These are phyloP conservation scores for Polyploca ridens DNA, from an alignment of 2,888 invertebrate species.

Conservation along the genomic window DNA sequence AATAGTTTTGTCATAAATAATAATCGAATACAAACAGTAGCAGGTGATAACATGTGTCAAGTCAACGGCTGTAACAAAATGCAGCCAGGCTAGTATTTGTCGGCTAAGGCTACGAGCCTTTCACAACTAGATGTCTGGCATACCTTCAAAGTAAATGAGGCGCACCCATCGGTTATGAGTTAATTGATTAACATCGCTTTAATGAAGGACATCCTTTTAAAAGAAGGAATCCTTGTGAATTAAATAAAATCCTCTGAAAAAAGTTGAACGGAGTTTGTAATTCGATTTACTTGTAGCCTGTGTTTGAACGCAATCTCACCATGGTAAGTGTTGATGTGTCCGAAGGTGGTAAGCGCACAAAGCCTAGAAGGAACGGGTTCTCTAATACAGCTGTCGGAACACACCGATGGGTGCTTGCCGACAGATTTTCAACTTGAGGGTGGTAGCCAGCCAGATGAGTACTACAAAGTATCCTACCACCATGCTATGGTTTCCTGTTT, in stretches of 20 bases:
- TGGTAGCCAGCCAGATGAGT: too few species aligned
- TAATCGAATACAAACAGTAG: conserved; percentile 12
- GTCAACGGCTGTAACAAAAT: conserved; percentile 38
- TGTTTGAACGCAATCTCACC: too few species aligned
- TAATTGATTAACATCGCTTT: background rate
- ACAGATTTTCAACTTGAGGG: too few species aligned
- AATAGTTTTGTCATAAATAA: background rate
- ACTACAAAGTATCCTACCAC: too few species aligned
- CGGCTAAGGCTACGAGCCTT: conserved; percentile 47
- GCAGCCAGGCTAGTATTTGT: conserved; percentile 44
- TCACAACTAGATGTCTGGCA: conserved; percentile 58
- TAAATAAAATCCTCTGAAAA: background rate
- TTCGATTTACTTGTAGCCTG: too few species aligned
- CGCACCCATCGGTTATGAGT: conserved; percentile 17
- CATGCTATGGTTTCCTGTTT: too few species aligned
- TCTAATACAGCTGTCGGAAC: too few species aligned
- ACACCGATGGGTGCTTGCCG: too few species aligned
- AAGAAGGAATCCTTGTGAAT: background rate
- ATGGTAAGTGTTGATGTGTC: too few species aligned
- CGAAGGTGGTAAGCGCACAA: too few species aligned
- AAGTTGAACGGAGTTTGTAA: too few species aligned
- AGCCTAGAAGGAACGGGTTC: too few species aligned
- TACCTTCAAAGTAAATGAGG: conserved; percentile 42
- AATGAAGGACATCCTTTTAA: background rate
- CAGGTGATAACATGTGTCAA: conserved; percentile 34